phyloP scores from a whole-genome alignment of 2,888 invertebrate genomes.

The Byasa hedistus region DNA sequence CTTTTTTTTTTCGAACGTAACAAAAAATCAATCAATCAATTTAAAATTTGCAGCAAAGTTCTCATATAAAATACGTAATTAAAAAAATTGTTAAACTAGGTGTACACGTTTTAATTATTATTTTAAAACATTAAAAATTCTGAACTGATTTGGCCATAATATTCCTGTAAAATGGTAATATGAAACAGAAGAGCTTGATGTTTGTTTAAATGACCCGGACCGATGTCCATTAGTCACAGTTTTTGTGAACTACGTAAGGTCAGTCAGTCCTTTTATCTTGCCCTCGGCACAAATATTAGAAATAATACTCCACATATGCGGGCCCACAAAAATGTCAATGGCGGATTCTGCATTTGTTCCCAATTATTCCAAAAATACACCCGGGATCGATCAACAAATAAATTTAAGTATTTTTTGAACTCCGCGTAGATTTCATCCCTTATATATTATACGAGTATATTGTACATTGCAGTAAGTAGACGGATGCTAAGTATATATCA shows the following conservation, averaged over 20 bases:
- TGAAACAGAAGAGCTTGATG: neutral
- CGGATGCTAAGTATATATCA: constrained; percentile 28
- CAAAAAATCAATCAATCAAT: no score
- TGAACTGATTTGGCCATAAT: neutral
- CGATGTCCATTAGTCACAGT: constrained; percentile 50
- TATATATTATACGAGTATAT: no score
- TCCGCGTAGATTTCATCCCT: neutral
- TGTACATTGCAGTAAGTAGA: neutral
- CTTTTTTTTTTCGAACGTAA: no score
- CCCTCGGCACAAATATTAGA: constrained; percentile 46
- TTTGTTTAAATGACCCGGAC: constrained; percentile 29
- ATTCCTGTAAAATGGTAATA: neutral
- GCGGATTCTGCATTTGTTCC: constrained; percentile 9
- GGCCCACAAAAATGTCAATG: constrained; percentile 40
- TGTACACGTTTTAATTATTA: no score
- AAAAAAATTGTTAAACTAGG: no score
- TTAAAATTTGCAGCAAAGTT: no score
- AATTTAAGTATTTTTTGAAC: neutral
- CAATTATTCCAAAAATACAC: neutral
- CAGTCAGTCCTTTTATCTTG: constrained; percentile 47
- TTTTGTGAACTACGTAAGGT: constrained; percentile 60
- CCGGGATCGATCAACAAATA: neutral
- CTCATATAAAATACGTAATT: no score
- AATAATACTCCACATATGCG: constrained; percentile 62
- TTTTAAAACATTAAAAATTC: no score